These are phyloP conservation scores for Oryzias dopingdopingensis DNA, from an alignment of 2,797 vertebrate genomes.

Conservation along the genomic window DNA sequence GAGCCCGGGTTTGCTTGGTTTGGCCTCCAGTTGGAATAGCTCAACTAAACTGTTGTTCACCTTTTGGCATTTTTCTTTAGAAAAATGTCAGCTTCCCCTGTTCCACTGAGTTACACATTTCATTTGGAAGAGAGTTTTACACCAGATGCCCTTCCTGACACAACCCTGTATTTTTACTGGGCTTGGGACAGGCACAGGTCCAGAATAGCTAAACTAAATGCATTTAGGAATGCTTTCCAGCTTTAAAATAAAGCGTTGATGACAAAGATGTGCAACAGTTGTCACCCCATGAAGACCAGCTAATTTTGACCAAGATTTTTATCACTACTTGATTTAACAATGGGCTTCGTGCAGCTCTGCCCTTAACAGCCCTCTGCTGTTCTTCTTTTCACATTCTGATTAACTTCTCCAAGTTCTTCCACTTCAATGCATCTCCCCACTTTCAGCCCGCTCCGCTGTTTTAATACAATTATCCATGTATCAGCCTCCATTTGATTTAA, in stretches of 20 bases:
- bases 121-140: no score
- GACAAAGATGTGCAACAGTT: neutral
- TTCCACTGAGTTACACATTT: no score
- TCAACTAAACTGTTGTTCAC: no score
- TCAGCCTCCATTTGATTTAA: slow-evolving; percentile 35
- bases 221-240: neutral
- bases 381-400: slow-evolving; percentile 17
- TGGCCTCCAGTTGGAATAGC: neutral
- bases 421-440: slow-evolving; percentile 7
- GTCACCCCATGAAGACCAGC: neutral
- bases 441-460: slow-evolving; percentile 7
- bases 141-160: no score
- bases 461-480: slow-evolving; percentile 23
- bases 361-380: slow-evolving; percentile 9
- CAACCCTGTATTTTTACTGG: no score
- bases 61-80: no score
- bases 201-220: neutral
- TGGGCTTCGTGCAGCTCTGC: slow-evolving; percentile 9
- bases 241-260: neutral
- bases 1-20: neutral
- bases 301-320: slow-evolving; percentile 1
- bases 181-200: no score
- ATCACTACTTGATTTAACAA: neutral
- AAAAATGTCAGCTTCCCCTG: no score
- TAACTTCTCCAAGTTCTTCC: slow-evolving; percentile 26